Base-by-base conservation (phyloP, 2,888 invertebrate species). In the Iphiclides podalirius region DNA sequence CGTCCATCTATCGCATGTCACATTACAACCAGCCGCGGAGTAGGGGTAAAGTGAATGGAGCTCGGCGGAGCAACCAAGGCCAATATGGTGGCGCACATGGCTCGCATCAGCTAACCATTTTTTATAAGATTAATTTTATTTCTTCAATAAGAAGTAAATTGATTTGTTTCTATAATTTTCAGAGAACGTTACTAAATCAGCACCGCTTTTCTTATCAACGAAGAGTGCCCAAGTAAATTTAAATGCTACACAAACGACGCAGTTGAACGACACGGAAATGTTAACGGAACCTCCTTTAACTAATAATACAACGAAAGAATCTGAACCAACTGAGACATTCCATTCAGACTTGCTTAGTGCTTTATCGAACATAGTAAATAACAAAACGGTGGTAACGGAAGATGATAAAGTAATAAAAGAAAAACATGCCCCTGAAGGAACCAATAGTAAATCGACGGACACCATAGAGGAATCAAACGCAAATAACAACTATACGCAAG, bases 171-270 rank as follows among this genome's bases (percentile, higher is more conserved):
- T n/a, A n/a, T n/a, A n/a, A 11, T 44, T 77, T 75, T 28, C 70
- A 84, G 84, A 60, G 23, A 74, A 70, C 41, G 66, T 59, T 51
- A 67, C 66, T 12, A 66, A 64, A 38, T n/a, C 52, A 3, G 12
- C 49, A n/a, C 53, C 63, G 13, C 55, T 52, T n/a, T 47, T 46
- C n/a, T 14, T 52, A 9, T 54, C 61, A 23, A 68, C 63, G 17
- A 52, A 56, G 26, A 52, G 58, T 17, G 58, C 54, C 39, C 31
- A 57, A 4, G 41, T 54, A 0, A 53, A 49, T 2, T 39, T 48
- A 1, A 61, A 57, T 36, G 47, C 60, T 12, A 55, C 43, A 12
- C 41, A 54, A 44, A 37, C 47, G 4, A 43, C 55, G 4, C 40
- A 20, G 6, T 41, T 44, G 41, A 59, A 58, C 15, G 35, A 57